These are phyloP conservation scores for Drosophila murphyi DNA, from an alignment of 1,140 invertebrate genomes.

Conservation along the genomic window DNA sequence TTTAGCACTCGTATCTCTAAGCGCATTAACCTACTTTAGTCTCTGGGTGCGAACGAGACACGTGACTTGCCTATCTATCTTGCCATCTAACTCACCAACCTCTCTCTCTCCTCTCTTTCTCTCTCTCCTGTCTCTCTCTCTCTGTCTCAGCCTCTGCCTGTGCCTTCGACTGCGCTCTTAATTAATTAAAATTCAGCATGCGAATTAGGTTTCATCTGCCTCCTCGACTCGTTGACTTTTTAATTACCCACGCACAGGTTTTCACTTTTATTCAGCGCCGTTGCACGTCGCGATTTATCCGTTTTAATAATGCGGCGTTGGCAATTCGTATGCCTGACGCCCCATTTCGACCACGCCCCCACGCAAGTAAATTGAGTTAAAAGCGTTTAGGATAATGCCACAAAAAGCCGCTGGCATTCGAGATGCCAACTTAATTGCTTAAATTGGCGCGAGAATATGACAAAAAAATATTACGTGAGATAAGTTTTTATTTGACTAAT, in stretches of 20 bases:
- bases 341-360: not conserved
- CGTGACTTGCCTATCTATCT: constrained; percentile 37
- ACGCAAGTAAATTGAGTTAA: constrained; percentile 67
- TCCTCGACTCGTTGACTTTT: constrained; percentile 43
- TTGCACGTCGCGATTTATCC: constrained; percentile 76
- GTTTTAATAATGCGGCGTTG: constrained; percentile 71
- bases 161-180: constrained; percentile 48
- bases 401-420: constrained; percentile 48
- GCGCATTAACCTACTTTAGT: constrained; percentile 73
- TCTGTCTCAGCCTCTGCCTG: not conserved
- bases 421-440: constrained; percentile 45
- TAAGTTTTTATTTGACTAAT: not conserved
- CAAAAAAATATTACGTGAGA: constrained; percentile 4
- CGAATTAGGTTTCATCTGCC: constrained; percentile 66
- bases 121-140: not conserved
- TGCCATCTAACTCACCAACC: not conserved
- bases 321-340: not conserved
- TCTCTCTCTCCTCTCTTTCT: not conserved
- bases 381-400: constrained; percentile 63
- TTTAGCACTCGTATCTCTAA: constrained; percentile 16
- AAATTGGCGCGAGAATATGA: constrained; percentile 42
- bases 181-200: constrained; percentile 82
- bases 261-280: constrained; percentile 75
- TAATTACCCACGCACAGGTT: constrained; percentile 81
- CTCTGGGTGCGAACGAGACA: constrained; percentile 29